Evolutionary conservation across 2,888 invertebrate genomes (phyloP).

Genomic region (Cantharis lateralis): DNA sequence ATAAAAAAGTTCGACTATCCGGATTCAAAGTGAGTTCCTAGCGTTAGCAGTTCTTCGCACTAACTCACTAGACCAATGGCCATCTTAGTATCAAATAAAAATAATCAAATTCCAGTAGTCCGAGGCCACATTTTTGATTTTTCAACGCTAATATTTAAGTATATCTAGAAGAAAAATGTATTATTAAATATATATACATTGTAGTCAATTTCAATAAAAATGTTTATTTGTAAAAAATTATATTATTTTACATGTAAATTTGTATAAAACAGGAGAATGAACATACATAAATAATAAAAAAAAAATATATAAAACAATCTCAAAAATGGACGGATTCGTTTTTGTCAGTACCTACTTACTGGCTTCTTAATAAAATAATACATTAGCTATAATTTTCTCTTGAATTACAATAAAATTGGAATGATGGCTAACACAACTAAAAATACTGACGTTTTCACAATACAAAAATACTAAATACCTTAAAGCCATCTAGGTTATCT

Average conservation of each 20-base stretch:
- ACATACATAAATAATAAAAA: not conserved
- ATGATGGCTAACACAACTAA: not conserved
- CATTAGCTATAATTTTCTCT: not conserved
- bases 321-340: constrained; percentile 1
- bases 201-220: not conserved
- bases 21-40: too few relatives aligned
- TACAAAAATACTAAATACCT: not conserved
- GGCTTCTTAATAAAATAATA: not conserved
- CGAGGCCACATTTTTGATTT: too few relatives aligned
- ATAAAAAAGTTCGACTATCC: too few relatives aligned
- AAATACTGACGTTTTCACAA: not conserved
- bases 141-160: too few relatives aligned
- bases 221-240: not conserved
- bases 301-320: not conserved
- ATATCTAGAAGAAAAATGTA: too few relatives aligned
- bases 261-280: not conserved
- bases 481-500: not conserved
- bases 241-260: not conserved
- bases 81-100: too few relatives aligned
- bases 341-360: not conserved
- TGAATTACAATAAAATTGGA: not conserved
- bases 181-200: too few relatives aligned
- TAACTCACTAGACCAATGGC: too few relatives aligned
- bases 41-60: too few relatives aligned
- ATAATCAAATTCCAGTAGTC: too few relatives aligned